These are phyloP conservation scores for Salpingus planirostris DNA, from an alignment of 2,888 invertebrate species.

Conservation along the genomic window DNA sequence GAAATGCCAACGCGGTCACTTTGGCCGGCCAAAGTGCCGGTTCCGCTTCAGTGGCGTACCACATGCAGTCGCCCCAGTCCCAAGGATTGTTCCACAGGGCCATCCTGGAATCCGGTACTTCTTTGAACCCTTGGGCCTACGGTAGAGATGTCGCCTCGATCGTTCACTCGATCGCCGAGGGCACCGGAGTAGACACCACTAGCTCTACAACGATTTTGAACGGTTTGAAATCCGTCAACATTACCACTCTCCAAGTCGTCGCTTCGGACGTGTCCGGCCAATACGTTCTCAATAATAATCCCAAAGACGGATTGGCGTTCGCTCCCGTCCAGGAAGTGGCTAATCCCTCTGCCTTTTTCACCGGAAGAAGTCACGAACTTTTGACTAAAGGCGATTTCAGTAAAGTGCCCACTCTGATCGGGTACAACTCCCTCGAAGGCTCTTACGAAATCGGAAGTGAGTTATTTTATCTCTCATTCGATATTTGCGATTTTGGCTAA, in stretches of 20 bases:
- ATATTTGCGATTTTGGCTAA: no score
- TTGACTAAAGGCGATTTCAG: slow-evolving; percentile 16
- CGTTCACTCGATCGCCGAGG: slow-evolving; percentile 19
- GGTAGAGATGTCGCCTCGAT: slow-evolving; percentile 19
- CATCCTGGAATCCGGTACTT: slow-evolving; percentile 27
- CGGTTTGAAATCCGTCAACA: slow-evolving; percentile 20
- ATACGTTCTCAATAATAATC: slow-evolving; percentile 7
- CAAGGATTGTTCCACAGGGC: slow-evolving; percentile 23
- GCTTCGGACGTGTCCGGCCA: slow-evolving; percentile 11
- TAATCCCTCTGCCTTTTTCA: slow-evolving; percentile 15
- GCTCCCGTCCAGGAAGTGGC: slow-evolving; percentile 16
- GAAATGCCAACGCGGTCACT: slow-evolving; percentile 23
- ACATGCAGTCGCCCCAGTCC: slow-evolving; percentile 23
- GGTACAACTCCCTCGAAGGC: slow-evolving; percentile 46
- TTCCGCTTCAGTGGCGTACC: no score
- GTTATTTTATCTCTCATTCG: neutral
- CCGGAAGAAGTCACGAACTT: slow-evolving; percentile 14
- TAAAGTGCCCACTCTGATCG: slow-evolving; percentile 44
- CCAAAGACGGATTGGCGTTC: slow-evolving; percentile 16
- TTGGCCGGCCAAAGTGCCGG: slow-evolving; percentile 28
- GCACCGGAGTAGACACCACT: slow-evolving; percentile 19
- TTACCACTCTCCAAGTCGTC: slow-evolving; percentile 12
- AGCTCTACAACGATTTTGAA: slow-evolving; percentile 18
- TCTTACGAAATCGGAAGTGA: slow-evolving; percentile 7
- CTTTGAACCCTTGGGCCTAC: slow-evolving; percentile 24